phyloP scores from a whole-genome alignment of 1,140 invertebrate species.

The Caenorhabditis remanei region DNA sequence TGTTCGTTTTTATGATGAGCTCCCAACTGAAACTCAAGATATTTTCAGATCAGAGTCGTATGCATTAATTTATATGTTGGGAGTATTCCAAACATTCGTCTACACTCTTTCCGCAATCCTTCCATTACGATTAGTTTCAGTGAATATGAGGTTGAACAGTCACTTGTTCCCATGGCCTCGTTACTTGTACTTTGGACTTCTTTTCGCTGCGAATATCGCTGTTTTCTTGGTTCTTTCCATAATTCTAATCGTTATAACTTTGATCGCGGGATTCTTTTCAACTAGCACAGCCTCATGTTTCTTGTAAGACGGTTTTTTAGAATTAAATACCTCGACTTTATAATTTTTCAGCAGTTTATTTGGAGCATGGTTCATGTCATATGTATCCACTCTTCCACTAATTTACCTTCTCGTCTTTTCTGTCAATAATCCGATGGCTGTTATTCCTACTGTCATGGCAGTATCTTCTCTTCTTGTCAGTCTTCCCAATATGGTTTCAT shows the following conservation, averaged over 20 bases:
- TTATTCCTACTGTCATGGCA: conserved; percentile 3
- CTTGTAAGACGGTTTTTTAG: background rate
- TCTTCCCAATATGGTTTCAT: conserved; percentile 1
- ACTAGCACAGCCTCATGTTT: background rate
- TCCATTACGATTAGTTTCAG: background rate
- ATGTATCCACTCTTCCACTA: conserved; percentile 8
- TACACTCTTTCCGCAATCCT: background rate
- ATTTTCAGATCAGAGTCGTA: conserved; percentile 23
- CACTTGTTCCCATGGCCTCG: background rate
- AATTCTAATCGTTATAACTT: background rate
- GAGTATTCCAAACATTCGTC: conserved; percentile 13
- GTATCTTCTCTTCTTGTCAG: background rate
- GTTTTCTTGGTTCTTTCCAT: background rate
- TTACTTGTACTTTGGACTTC: conserved; percentile 11
- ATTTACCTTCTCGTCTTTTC: conserved; percentile 15
- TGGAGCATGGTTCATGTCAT: background rate
- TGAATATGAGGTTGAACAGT: background rate
- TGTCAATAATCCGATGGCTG: background rate
- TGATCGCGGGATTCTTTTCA: background rate
- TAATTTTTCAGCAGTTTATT: background rate
- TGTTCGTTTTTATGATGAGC: background rate
- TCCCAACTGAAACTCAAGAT: background rate
- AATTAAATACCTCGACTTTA: background rate
- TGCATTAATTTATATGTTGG: background rate
- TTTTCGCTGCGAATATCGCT: background rate